Evolutionary conservation across 2,888 invertebrate genomes (phyloP).

Genomic region (Trachelus tabidus): DNA sequence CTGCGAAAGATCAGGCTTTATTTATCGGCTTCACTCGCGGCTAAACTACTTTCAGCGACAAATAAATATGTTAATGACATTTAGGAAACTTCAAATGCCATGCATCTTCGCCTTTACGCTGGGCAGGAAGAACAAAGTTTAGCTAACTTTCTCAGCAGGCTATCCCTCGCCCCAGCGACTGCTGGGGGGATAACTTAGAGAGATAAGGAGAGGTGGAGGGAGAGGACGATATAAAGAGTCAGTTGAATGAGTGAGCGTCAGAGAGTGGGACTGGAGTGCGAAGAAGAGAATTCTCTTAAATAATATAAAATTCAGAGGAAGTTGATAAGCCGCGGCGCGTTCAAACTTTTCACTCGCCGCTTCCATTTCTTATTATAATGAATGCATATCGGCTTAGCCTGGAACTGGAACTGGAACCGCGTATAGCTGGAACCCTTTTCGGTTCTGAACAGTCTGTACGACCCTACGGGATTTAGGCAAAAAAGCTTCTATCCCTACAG

Average conservation of each 20-base stretch:
- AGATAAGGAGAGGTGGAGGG: conserved; percentile 7
- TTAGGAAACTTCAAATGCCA: conserved; percentile 58
- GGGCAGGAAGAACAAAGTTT: conserved; percentile 53
- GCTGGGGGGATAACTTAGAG: conserved; percentile 18
- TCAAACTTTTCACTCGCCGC: conserved; percentile 48
- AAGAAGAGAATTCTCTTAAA: conserved; percentile 56
- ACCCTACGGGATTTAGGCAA: conserved; percentile 43
- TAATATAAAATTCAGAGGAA: conserved; percentile 64
- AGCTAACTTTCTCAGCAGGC: conserved; percentile 46
- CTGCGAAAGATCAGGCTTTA: not conserved
- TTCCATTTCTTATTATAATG: conserved; percentile 65
- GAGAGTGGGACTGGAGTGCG: conserved; percentile 26
- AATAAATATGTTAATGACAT: conserved; percentile 62
- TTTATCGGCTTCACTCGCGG: conserved; percentile 4
- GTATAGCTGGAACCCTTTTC: conserved; percentile 53
- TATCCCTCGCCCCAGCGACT: conserved; percentile 23
- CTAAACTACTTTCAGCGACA: conserved; percentile 51
- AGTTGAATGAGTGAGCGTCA: not conserved
- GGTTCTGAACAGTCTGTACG: conserved; percentile 28
- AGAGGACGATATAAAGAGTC: conserved; percentile 1
- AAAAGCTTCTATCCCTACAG: conserved; percentile 11
- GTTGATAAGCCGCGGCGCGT: conserved; percentile 59
- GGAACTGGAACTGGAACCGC: conserved; percentile 44
- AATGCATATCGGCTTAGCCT: conserved; percentile 65
- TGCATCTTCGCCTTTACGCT: conserved; percentile 53